Conservation (phyloP, 2,888 invertebrate species). For the Leucoma salicis region DNA sequence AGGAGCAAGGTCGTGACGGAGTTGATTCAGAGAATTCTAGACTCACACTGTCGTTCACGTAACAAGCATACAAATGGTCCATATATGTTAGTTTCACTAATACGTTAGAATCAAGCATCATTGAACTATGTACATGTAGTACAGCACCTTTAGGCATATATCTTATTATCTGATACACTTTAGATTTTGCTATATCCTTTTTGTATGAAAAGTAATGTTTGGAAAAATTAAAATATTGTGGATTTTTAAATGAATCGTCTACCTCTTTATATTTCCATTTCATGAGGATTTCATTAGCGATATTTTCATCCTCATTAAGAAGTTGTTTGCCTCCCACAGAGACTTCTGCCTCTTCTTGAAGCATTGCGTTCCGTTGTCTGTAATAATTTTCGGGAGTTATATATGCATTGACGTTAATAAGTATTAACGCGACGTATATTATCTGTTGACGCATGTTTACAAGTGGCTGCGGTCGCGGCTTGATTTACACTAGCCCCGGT, state of each 20-base stretch:
- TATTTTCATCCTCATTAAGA: constrained; percentile 69
- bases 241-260: constrained; percentile 67
- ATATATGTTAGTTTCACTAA: constrained; percentile 84
- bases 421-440: constrained; percentile 28
- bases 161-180: constrained; percentile 85
- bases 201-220: constrained; percentile 85
- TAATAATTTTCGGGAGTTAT: constrained; percentile 39
- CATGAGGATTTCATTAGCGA: constrained; percentile 83
- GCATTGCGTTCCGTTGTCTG: constrained; percentile 39
- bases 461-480: constrained; percentile 19
- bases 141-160: constrained; percentile 89
- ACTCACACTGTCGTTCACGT: constrained; percentile 44
- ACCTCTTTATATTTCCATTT: constrained; percentile 77
- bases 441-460: constrained; percentile 21
- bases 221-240: constrained; percentile 83
- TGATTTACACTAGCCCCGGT: constrained; percentile 17
- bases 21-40: constrained; percentile 57
- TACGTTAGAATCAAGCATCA: constrained; percentile 82
- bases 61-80: constrained; percentile 83
- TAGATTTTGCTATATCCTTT: constrained; percentile 81
- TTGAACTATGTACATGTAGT: constrained; percentile 86
- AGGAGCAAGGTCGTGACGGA: constrained; percentile 54
- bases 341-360: constrained; percentile 63
- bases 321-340: constrained; percentile 75
- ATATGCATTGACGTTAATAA: constrained; percentile 37